Base-by-base conservation (phyloP, 1,140 invertebrate species). In the Microplitis mediator region DNA sequence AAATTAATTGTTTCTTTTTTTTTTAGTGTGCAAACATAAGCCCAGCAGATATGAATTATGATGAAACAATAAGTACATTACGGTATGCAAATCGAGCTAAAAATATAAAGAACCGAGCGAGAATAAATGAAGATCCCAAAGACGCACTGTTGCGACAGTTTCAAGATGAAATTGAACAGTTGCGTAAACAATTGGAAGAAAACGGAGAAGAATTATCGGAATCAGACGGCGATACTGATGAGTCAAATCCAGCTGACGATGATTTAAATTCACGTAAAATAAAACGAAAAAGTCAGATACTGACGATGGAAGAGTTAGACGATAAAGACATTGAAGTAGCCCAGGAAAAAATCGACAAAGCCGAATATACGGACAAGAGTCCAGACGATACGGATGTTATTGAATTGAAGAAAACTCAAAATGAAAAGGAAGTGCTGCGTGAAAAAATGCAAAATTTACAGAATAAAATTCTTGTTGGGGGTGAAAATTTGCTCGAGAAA, bases 121-220 rank as follows among this genome's bases (percentile, higher is more conserved):
- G 94, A 76, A 94, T 99, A 69, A 99, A 99, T 85, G 97, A 98
- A 84, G 98, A 99, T 88, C 97, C 98, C 0, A 99, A 99, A 81
- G 97, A 99, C 88, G 97, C 98, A 3, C 86, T 99, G 31, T 90
- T 99, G 13, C 91, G 97, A 56, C 93, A 97, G 81, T 99, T 98
- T 85, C 97, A 99, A 88, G 92, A 95, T 79, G 97, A 99, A 88
- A 99, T 99, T 78, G 95, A 97, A 79, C 93, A 96, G 31, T 88
- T 99, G 3, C 91, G 92, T 58, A 93, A 94, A 77, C 95, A 97
- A 81, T 85, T 99, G 34, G 93, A 94, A 78, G 90, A 92, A 72
- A 90, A 89, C 77, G 78, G 74, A 13, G 71, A 78, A 0, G 85
- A 85, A 54, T 0, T 83, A 79, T 50, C 81, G 69, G 32, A 82